These are phyloP conservation scores for Cassiopea xamachana DNA, from an alignment of 30 jellyfish, hydroid and myxozoan species.

Conservation along the genomic window DNA sequence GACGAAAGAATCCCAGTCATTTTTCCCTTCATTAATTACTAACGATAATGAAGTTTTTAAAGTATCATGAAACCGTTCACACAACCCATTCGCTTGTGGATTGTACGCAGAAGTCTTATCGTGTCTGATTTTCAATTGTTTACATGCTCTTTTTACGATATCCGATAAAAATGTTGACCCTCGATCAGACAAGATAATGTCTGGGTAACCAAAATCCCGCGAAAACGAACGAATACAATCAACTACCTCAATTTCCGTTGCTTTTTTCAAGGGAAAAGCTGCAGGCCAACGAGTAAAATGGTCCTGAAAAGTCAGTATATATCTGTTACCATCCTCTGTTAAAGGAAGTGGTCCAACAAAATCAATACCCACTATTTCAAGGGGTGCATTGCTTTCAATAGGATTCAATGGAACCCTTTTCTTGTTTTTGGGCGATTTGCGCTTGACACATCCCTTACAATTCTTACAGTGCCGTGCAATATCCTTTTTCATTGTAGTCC, in stretches of 20 bases:
- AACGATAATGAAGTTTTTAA: conserved; percentile 27
- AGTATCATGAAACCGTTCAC: conserved; percentile 29
- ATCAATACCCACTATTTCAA: conserved; percentile 55
- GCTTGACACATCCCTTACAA: conserved; percentile 45
- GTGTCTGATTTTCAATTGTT: conserved; percentile 2
- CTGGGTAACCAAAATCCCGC: conserved; percentile 48
- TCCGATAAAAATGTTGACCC: conserved; percentile 47
- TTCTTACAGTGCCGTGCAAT: conserved; percentile 30
- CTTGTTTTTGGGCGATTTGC: conserved; percentile 20
- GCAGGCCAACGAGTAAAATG: conserved; percentile 68
- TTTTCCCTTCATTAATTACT: conserved; percentile 7
- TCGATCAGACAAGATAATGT: conserved; percentile 46
- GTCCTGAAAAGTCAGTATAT: conserved; percentile 45
- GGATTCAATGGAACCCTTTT: conserved; percentile 36
- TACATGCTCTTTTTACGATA: conserved; percentile 36
- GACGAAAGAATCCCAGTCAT: conserved; percentile 32
- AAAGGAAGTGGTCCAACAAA: conserved; percentile 71
- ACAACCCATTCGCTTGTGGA: conserved; percentile 44
- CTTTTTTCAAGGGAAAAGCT: conserved; percentile 43
- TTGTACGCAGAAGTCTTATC: conserved; percentile 16
- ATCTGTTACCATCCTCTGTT: conserved; percentile 40
- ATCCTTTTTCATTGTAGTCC: conserved; percentile 31
- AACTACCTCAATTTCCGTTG: conserved; percentile 14
- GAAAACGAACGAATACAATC: conserved; percentile 21
- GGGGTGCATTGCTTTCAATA: conserved; percentile 20